Evolutionary conservation across 2,888 invertebrate genomes (phyloP), one percentile per base, ranked within the genome.

Genomic region (Camptogramma bilineatum): DNA sequence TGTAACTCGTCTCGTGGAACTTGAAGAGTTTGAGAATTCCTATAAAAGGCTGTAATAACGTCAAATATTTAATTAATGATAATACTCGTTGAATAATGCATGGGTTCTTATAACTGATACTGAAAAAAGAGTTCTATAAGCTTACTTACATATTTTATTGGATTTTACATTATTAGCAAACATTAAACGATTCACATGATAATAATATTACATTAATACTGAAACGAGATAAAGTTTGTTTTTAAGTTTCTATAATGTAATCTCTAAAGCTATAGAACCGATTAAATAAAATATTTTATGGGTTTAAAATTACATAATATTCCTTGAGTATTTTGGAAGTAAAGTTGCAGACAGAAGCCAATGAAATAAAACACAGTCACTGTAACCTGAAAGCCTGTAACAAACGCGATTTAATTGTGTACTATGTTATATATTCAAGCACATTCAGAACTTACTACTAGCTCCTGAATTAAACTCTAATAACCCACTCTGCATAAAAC

Each of bases 391-490:
- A 80, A 79, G 72, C 67, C 64, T 72, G 73, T 73, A 79, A 77
- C 74, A 78, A 77, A 73, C 71, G 72, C 70, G 64, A 83, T 83
- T 82, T 81, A 84, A 86, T 83, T 85, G 82, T 82, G 74, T 79
- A 80, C 74, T 66, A 73, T 72, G 76, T 84, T 79, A 81, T 81
- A 75, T 69, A 82, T 86, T 84, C 80, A 79, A 84, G 76, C 79
- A 83, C 82, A 84, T 87, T 81, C 81, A 81, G 77, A 86, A 87
- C 87, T 85, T 84, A 88, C 84, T 82, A 78, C 84, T 78, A 82
- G 79, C 81, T 82, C 72, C 82, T 81, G 84, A 85, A 89, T 84
- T 88, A 88, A 88, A 86, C 83, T 79, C 76, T 86, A 85, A 88
- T 83, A 86, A 82, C 74, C 68, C 65, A 47, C 62, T 54, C 57